Percentiles rank a stretch among this genome's conserved stretches.
These are phyloP conservation scores for Megalops atlanticus DNA, from an alignment of 2,113 vertebrate species.

Conservation along the genomic window DNA sequence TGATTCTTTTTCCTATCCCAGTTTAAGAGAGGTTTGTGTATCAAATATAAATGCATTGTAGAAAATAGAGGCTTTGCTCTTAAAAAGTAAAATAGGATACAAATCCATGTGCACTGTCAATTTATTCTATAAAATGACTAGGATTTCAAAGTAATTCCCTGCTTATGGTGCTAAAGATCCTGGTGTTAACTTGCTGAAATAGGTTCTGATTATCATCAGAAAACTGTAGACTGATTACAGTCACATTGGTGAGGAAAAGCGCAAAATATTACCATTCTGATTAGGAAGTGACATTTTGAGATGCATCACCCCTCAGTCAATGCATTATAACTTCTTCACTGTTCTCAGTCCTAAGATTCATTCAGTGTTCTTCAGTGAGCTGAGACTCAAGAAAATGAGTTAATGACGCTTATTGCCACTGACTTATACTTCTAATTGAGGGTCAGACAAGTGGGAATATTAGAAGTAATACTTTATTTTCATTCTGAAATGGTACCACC, in stretches of 20 bases:
- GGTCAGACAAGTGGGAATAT: too few relatives aligned
- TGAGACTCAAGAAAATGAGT: too few relatives aligned
- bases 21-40: constrained; percentile 4
- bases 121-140: constrained; percentile 69
- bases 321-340: constrained; percentile 6
- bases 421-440: too few relatives aligned
- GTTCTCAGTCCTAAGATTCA: background rate
- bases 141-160: constrained; percentile 66
- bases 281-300: background rate
- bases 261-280: too few relatives aligned
- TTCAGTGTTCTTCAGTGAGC: background rate
- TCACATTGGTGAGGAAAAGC: too few relatives aligned
- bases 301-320: background rate
- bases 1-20: background rate
- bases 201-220: constrained; percentile 35
- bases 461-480: too few relatives aligned
- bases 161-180: constrained; percentile 54
- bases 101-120: constrained; percentile 65
- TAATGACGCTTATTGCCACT: too few relatives aligned
- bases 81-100: constrained; percentile 59
- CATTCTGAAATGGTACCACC: too few relatives aligned
- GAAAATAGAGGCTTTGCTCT: constrained; percentile 54
- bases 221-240: background rate
- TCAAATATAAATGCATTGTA: constrained; percentile 8
- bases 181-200: constrained; percentile 52